Base-by-base conservation (phyloP, 2,113 vertebrate species). In the Macheiramphus alcinus region DNA sequence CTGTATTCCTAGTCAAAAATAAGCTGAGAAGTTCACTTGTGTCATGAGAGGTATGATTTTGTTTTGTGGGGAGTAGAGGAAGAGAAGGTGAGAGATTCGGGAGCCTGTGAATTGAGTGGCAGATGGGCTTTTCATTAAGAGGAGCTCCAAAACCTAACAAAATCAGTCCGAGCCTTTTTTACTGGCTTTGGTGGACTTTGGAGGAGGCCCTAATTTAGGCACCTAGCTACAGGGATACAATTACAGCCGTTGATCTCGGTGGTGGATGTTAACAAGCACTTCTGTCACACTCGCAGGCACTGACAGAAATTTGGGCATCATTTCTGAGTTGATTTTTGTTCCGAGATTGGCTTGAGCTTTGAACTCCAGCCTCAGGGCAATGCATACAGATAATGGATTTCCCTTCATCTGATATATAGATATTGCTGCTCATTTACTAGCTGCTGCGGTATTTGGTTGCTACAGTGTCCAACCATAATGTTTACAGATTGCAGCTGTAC, bases 351-450 rank as follows among this genome's bases (percentile, higher is more conserved):
- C 74, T 90, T 80, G 88, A 86, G 96, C 88, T 96, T 96, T 95
- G 92, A 94, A 95, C 88, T 86, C 67, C 72, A 94, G 92, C 93
- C 95, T 84, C 52, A 4, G 76, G 96, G 96, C 86, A 83, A 34
- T 79, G 92, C 92, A 88, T 48, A 40, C 26, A 89, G 86, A 89
- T 92, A 95, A 95, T 94, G 94, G 94, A 93, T 94, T 93, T 95
- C 86, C 65, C 83, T 94, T 91, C 83, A 74, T 84, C 72, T 95
- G 86, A 92, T 72, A 84, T 42, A 93, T 12, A 53, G 86, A 84
- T 62, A 84, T 65, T 93, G 80, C 80, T 88, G 32, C 83, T 95
- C 29, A 0, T 95, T 94, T 92, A 42, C 72, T 92, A 58, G 50
- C 93, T 88, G 63, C 68, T 84, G 36, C 86, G 80, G 88, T 81